Conservation (phyloP, 2,113 vertebrate genomes). For the Amazona guildingii region DNA sequence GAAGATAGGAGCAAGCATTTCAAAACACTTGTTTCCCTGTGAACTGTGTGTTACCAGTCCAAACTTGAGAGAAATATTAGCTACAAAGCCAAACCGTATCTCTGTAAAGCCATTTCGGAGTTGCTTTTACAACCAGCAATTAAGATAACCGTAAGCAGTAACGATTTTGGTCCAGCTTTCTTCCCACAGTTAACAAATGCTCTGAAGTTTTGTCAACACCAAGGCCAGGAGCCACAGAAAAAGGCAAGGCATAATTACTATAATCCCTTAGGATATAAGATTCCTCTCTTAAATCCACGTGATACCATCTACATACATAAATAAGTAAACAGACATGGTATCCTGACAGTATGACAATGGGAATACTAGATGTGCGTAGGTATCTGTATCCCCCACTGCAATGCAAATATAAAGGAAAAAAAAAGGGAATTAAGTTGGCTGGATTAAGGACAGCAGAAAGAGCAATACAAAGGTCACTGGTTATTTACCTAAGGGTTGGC, state of each 20-base stretch:
- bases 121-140: not conserved
- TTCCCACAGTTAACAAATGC: not conserved
- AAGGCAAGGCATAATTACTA: not conserved
- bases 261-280: not conserved
- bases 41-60: not conserved
- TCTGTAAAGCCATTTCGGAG: not conserved
- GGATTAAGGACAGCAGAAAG: not conserved
- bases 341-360: not conserved
- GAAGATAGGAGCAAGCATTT: not conserved
- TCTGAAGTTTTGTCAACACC: not conserved
- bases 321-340: not conserved
- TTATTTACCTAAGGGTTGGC: not conserved
- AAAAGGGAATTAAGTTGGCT: not conserved
- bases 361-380: rapidly evolving
- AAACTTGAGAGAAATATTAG: not conserved
- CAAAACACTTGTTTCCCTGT: not conserved
- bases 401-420: not conserved
- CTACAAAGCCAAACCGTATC: not conserved
- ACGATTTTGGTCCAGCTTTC: not conserved
- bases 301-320: not conserved
- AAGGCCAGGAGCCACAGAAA: not conserved
- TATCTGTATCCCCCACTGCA: not conserved
- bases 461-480: not conserved
- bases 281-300: not conserved
- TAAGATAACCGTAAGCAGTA: not conserved